Base-by-base conservation (phyloP, 2,888 invertebrate genomes). In the Aelia acuminata region DNA sequence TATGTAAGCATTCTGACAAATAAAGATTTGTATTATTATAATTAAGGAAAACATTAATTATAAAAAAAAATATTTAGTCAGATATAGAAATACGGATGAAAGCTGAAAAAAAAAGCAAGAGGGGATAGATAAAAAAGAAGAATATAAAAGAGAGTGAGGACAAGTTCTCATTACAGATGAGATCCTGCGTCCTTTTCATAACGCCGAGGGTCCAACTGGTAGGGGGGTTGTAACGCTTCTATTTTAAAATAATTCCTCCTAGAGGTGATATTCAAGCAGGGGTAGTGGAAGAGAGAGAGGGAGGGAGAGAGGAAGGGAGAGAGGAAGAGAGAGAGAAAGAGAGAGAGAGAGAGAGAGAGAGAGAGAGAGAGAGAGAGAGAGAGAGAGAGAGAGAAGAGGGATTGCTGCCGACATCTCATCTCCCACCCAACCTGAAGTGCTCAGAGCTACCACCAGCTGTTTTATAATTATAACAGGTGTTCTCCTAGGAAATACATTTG, bases 91-190 rank as follows among this genome's bases (percentile, higher is more conserved):
- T 18, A 18, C 8, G 15, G 20, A 26, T 20, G 8, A 13, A 18
- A 70, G 13, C 18, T 1, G 18, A 11, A 35, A 35, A 43, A 43
- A 10, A n/a, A n/a, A n/a, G n/a, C 20, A 80, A 80, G n/a, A 43
- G 22, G 10, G 75, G 20, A 39, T 15, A 80, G n/a, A 80, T 7
- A 43, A 43, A 13, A 80, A 13, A 20, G n/a, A n/a, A 43, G 43
- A 11, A 80, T n/a, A 80, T 80, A 43, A 80, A 80, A 80, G 80
- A 70, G 3, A 15, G 22, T 39, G 18, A 35, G 35, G 15, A 43
- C 10, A 39, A 80, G 80, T 43, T 80, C 80, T 80, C 80, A 80
- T 80, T 80, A 75, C 75, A 75, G 75, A 20, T n/a, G 39, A 75
- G 75, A 75, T 13, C 11, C 26, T 57, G 10, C 22, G 22, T 43